Evolutionary conservation across 2,888 invertebrate species (phyloP), one percentile per base, ranked within the genome.

Genomic region (Mesochorus sp.): DNA sequence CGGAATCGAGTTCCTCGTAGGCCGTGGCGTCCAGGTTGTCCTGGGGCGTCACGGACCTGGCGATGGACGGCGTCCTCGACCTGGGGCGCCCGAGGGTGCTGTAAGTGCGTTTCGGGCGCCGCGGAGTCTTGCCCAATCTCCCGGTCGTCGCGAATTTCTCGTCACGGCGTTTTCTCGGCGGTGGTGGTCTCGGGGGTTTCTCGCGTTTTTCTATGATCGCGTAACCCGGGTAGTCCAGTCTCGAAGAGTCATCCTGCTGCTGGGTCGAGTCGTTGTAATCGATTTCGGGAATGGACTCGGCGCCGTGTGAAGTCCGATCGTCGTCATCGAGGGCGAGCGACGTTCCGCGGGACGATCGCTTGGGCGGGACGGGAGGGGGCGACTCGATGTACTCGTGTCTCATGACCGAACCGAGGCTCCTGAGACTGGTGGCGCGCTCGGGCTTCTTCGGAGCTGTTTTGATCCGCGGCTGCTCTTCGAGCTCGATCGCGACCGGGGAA

Each of bases 121-220:
- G 91, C 0, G 96, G 95, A 5, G 92, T 91, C 21, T 91, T 86
- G 80, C 91, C 92, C 3, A 90, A 86, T 83, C 92, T 91, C 5
- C 94, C 94, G 51, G 95, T 93, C 0, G 96, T 96, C 51, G 95
- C 94, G 87, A 95, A 96, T 31, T 89, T 95, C 93, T 87, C 87
- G 19, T 84, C 88, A 49, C 83, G 68, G 28, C 92, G 92, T 85
- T 94, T 93, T 28, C 93, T 92, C 0, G 95, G 94, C 0, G 93
- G 93, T 5, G 93, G 93, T 0, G 94, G 93, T 47, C 94, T 92
- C 19, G 94, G 94, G 26, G 94, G 91, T 71, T 90, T 90, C 19
- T 91, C 91, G 0, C 93, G 93, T 91, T 96, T 96, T 72, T 96
- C 95, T 49, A 97, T 95, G 26, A 95, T 93, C 8, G 96, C 95